Evolutionary conservation across 2,797 vertebrate species (phyloP).

Genomic region (Denticeps clupeoides): DNA sequence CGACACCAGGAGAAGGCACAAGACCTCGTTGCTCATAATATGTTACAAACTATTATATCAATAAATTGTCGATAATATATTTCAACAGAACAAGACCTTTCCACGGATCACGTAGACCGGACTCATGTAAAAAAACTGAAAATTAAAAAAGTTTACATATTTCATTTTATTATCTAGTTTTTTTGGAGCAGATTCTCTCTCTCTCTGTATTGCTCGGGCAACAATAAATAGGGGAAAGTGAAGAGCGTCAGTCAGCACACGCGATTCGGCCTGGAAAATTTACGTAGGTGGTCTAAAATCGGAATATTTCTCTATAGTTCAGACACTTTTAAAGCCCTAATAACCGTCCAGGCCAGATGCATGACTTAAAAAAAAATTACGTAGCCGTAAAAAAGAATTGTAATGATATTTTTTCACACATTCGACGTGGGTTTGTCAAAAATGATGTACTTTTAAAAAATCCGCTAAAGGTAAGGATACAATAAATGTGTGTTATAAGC

Average conservation of each 20-base stretch:
- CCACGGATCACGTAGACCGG: no score
- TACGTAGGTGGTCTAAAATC: no score
- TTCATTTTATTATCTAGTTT: no score
- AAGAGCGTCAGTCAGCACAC: no score
- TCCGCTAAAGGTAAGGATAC: no score
- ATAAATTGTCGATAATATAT: no score
- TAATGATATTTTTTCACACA: conserved; percentile 23
- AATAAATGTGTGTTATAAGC: no score
- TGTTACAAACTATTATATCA: neutral
- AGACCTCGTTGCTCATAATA: conserved; percentile 15
- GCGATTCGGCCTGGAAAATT: no score
- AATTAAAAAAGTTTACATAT: no score
- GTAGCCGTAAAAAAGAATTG: conserved; percentile 32
- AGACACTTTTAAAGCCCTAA: conserved; percentile 30
- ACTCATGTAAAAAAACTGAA: no score
- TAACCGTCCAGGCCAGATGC: conserved; percentile 33
- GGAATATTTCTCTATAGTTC: conserved; percentile 19
- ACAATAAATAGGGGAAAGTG: conserved; percentile 1
- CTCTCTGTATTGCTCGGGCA: neutral
- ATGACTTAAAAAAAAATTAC: conserved; percentile 32
- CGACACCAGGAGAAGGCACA: no score
- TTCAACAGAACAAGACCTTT: no score
- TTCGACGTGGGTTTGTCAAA: neutral
- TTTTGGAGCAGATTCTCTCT: conserved; percentile 16
- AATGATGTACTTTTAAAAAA: neutral